Evolutionary conservation across 2,888 invertebrate genomes (phyloP).

Genomic region (Phortica magna): DNA sequence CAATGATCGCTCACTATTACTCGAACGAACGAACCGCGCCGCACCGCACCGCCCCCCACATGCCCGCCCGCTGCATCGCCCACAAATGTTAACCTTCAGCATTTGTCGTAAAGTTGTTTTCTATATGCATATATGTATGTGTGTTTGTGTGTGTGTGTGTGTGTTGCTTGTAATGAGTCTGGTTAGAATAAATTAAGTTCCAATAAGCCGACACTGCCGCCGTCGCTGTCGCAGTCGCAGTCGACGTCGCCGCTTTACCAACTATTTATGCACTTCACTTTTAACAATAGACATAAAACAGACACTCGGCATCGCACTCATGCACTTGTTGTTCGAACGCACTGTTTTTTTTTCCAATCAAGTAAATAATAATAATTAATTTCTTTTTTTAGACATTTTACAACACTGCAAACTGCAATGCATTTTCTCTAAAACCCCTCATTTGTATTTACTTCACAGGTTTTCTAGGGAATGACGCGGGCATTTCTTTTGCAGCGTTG

Average conservation of each 20-base stretch:
- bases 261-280: too few species aligned
- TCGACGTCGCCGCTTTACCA: neutral
- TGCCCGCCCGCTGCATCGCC: neutral
- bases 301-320: constrained; percentile 44
- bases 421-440: neutral
- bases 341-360: constrained; percentile 27
- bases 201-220: too few species aligned
- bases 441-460: constrained; percentile 65
- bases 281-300: constrained; percentile 43
- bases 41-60: too few species aligned
- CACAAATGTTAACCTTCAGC: neutral
- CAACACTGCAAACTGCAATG: neutral
- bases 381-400: neutral
- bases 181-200: neutral
- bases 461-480: constrained; percentile 78
- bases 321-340: constrained; percentile 20
- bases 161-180: constrained; percentile 4
- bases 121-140: neutral
- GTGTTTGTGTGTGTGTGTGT: neutral
- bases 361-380: neutral
- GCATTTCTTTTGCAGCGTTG: constrained; percentile 79
- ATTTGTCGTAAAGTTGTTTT: neutral
- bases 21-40: neutral
- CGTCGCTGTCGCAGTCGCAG: neutral
- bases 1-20: too few species aligned